These are phyloP conservation scores for Tenualosa ilisha DNA, from an alignment of 2,797 vertebrate species.

Conservation along the genomic window DNA sequence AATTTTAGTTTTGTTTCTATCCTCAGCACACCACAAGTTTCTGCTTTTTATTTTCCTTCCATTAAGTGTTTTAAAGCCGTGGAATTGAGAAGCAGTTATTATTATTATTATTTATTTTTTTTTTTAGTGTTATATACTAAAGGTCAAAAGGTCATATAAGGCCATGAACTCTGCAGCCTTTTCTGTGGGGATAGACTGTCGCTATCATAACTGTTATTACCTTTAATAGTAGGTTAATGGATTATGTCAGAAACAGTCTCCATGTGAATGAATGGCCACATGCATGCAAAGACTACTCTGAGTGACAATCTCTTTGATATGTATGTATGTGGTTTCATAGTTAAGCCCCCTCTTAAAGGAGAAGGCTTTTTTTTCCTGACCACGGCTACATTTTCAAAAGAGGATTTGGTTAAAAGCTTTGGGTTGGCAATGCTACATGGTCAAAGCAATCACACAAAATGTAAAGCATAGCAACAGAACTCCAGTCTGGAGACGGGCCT, in stretches of 20 bases:
- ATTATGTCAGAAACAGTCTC: not conserved
- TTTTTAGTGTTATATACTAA: too few species aligned
- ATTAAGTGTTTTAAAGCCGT: too few species aligned
- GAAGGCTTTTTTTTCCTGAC: not conserved
- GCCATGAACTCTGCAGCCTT: not conserved
- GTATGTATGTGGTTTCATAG: not conserved
- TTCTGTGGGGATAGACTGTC: not conserved
- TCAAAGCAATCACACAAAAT: constrained; percentile 12
- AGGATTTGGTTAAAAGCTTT: constrained; percentile 17
- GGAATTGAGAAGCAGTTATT: too few species aligned
- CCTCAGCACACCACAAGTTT: too few species aligned
- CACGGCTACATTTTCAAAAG: constrained; percentile 9
- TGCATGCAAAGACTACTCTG: not conserved
- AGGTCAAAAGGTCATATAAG: not conserved
- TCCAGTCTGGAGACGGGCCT: not conserved
- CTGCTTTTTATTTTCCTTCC: too few species aligned
- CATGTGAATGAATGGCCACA: constrained; percentile 12
- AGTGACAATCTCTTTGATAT: constrained; percentile 3
- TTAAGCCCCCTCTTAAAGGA: constrained; percentile 21
- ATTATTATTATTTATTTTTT: too few species aligned
- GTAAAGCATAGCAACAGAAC: not conserved
- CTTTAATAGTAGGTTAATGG: not conserved
- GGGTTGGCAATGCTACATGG: not conserved
- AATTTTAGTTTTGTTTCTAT: too few species aligned
- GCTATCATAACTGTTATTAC: not conserved